Base-by-base conservation (phyloP, 2,113 vertebrate species). In the Hassar affinis region DNA sequence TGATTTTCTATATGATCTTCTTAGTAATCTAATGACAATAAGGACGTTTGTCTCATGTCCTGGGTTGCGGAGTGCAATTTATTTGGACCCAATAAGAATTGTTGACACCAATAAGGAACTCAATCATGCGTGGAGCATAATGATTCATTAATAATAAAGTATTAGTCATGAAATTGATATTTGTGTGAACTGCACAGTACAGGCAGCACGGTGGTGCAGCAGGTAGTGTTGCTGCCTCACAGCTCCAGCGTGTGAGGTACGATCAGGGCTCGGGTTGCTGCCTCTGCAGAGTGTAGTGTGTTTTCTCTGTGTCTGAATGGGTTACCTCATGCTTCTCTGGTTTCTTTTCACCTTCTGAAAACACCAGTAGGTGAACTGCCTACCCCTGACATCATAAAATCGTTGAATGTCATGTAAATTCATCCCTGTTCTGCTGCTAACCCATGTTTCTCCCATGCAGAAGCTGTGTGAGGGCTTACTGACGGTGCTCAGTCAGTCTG, bases 381-480 rank as follows among this genome's bases (percentile, higher is more conserved):
- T 52, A n/a, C n/a, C n/a, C n/a, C 4, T 47, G 11, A 25, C 38
- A 42, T 3, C 38, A 42, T 42, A 42, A 42, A 42, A 42, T 42
- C 38, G 6, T 42, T 42, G 38, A 42, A 42, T 42, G 38, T 33
- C 6, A 54, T 15, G 52, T 86, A 22, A 15, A 51, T 30, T 22
- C 18, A n/a, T 83, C 2, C 80, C 3, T 78, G 33, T 3, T 83
- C 86, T 62, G 10, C 6, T 54, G 22, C 11, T 59, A 51, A 7
- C 49, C 6, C 38, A 3, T 25, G 22, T 18, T 78, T 80, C 89
- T 59, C 90, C 62, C 89, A 85, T 91, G 81, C 88, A 99, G 97
- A 96, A 94, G 92, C 94, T 99, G 3, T 98, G 96, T 86, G 94
- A 96, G 89, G 93, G 93, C 85, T 93, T 98, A 88, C 90, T 98